phyloP scores from a whole-genome alignment of 1,140 invertebrate species.

The Cydia fagiglandana region DNA sequence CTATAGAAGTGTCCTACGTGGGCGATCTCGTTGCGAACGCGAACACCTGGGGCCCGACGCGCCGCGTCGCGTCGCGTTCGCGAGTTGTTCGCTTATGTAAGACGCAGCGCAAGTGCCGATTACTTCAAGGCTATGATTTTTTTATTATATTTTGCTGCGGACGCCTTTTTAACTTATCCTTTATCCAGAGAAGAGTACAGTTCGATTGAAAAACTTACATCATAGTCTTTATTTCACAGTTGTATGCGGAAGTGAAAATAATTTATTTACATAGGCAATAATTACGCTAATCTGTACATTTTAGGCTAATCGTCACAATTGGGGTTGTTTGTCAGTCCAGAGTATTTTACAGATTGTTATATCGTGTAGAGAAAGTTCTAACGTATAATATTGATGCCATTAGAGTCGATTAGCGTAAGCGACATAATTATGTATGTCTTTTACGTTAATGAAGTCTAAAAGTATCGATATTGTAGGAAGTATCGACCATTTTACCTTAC shows the following conservation, averaged over 20 bases:
- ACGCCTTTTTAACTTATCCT: not conserved
- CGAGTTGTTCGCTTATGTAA: too few species aligned
- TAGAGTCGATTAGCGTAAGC: not conserved
- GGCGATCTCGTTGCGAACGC: too few species aligned
- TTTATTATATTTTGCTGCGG: too few species aligned
- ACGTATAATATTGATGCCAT: not conserved
- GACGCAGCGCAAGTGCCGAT: too few species aligned
- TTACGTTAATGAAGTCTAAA: not conserved
- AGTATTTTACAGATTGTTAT: not conserved
- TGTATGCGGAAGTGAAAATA: not conserved
- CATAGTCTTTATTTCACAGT: not conserved
- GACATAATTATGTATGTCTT: not conserved
- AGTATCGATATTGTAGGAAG: not conserved
- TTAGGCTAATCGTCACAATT: conserved; percentile 23
- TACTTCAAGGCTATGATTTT: too few species aligned
- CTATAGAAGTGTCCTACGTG: too few species aligned
- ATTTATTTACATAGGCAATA: conserved; percentile 20
- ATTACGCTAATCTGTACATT: conserved; percentile 22
- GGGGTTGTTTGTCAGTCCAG: conserved; percentile 17
- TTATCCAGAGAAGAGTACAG: not conserved
- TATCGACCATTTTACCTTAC: not conserved
- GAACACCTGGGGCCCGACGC: too few species aligned
- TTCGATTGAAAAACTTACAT: not conserved
- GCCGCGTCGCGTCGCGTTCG: too few species aligned
- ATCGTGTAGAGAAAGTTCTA: not conserved